A percentile compares a stretch with the other conserved stretches of the same genome.
These are phyloP conservation scores for Minunthozetes semirufus DNA, from an alignment of 2,888 invertebrate genomes.

Conservation along the genomic window DNA sequence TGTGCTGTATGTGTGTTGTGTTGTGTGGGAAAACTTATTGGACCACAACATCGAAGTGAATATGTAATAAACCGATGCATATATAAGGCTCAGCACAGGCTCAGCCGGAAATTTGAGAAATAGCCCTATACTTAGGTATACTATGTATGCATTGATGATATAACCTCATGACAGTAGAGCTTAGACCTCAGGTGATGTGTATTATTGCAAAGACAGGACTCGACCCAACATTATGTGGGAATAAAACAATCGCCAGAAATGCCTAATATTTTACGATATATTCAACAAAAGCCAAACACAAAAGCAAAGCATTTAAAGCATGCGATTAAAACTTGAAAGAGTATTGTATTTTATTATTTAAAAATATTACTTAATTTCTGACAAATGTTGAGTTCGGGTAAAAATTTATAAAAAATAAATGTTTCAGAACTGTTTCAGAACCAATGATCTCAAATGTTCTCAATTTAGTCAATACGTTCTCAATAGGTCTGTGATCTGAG, in stretches of 20 bases:
- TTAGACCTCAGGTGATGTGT: conserved; percentile 8
- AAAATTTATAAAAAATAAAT: neutral
- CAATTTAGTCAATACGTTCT: neutral
- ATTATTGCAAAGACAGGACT: neutral
- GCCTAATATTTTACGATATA: neutral
- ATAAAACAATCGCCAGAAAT: conserved; percentile 1
- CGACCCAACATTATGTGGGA: neutral
- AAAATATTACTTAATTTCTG: neutral
- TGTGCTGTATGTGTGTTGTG: neutral
- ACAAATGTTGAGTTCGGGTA: neutral
- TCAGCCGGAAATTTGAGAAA: conserved; percentile 27
- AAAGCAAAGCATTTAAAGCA: conserved; percentile 3
- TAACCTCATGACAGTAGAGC: conserved; percentile 22
- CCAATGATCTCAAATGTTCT: neutral
- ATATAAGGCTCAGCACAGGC: conserved; percentile 16
- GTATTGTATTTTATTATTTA: neutral
- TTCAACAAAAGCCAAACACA: neutral
- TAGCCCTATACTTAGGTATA: conserved; percentile 19
- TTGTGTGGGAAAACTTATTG: conserved; percentile 25
- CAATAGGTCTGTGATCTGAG: conserved; percentile 20
- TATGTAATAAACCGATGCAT: neutral
- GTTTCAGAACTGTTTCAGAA: neutral
- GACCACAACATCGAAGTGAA: conserved; percentile 24
- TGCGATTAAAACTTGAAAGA: conserved; percentile 12
- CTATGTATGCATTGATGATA: neutral